These are phyloP conservation scores for Malthinus flaveolus DNA, from an alignment of 2,888 invertebrate species.

Conservation along the genomic window DNA sequence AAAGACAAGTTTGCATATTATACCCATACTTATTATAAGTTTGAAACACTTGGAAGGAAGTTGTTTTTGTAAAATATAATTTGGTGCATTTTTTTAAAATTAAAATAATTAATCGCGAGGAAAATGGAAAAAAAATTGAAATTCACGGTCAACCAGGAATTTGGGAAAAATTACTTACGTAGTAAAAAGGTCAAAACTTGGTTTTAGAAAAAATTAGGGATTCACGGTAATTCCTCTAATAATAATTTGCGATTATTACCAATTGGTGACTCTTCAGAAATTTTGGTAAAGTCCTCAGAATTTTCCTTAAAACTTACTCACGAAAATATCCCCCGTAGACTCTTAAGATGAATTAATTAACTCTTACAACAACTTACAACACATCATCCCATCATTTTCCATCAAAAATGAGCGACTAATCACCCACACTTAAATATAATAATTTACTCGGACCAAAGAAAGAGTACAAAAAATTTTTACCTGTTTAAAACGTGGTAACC, in stretches of 20 bases:
- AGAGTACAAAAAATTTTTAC: slow-evolving; percentile 13
- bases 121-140: not conserved
- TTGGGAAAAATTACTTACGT: not conserved
- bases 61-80: not conserved
- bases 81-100: not conserved
- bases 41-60: slow-evolving; percentile 4
- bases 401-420: too few relatives aligned
- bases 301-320: too few relatives aligned
- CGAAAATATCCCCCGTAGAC: too few relatives aligned
- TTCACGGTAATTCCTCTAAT: slow-evolving; percentile 2
- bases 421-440: too few relatives aligned
- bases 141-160: not conserved
- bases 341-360: too few relatives aligned
- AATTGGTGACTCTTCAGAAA: too few relatives aligned
- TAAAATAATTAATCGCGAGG: not conserved
- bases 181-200: not conserved
- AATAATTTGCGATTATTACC: too few relatives aligned
- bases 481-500: slow-evolving; percentile 17
- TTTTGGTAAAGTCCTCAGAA: too few relatives aligned
- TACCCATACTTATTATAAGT: slow-evolving; percentile 8
- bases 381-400: too few relatives aligned
- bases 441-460: not conserved
- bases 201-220: not conserved
- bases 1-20: slow-evolving; percentile 30
- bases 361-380: too few relatives aligned